These are phyloP conservation scores for Hirtodrosophila cameraria DNA, from an alignment of 2,888 invertebrate species.

Conservation along the genomic window DNA sequence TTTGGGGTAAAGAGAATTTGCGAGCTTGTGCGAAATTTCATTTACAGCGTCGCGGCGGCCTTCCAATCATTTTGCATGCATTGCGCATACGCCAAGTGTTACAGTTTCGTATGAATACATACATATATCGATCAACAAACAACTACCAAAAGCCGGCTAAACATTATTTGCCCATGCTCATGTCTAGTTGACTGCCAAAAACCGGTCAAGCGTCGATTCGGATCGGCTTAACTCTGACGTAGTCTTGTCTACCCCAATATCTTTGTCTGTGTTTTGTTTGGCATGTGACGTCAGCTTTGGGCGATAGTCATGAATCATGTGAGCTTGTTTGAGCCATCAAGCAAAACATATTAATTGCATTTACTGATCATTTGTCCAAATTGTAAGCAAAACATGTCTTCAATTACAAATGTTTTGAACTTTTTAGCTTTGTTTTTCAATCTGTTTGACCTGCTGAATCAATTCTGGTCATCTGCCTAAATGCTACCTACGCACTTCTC, in stretches of 20 bases:
- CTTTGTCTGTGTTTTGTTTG: conserved; percentile 13
- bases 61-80: conserved; percentile 68
- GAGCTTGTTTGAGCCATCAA: neutral
- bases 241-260: conserved; percentile 41
- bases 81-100: conserved; percentile 74
- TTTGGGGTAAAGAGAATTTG: conserved; percentile 62
- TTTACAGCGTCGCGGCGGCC: conserved; percentile 57
- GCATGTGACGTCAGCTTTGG: conserved; percentile 45
- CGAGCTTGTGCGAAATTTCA: conserved; percentile 66
- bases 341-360: too few species aligned
- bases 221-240: conserved; percentile 57
- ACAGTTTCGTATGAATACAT: conserved; percentile 41
- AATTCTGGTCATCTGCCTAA: conserved; percentile 6
- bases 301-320: conserved; percentile 43
- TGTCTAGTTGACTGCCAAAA: conserved; percentile 39
- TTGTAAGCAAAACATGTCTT: too few species aligned
- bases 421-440: too few species aligned
- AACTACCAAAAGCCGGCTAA: conserved; percentile 46
- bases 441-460: too few species aligned
- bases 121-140: conserved; percentile 26
- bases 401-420: too few species aligned
- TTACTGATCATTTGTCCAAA: too few species aligned
- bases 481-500: conserved; percentile 44
- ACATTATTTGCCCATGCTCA: conserved; percentile 45
- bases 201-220: conserved; percentile 49